Conservation (phyloP, 2,888 invertebrate species). For the Chrysolina haemoptera region DNA sequence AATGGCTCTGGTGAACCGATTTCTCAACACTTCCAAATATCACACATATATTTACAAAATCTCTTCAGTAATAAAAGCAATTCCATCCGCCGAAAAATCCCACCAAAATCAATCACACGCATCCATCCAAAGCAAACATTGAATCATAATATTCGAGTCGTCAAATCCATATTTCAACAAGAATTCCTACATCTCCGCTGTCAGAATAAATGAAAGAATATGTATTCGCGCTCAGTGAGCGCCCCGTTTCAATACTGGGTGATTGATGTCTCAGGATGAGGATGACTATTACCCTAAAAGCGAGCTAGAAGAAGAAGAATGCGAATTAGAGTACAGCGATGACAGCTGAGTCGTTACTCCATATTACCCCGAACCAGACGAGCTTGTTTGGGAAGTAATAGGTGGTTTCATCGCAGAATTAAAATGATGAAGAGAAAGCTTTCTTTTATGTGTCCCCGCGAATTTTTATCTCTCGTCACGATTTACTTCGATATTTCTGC, state of each 20-base stretch:
- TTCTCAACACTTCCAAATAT: too few relatives aligned
- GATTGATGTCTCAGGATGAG: slow-evolving; percentile 55
- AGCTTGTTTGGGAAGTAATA: slow-evolving; percentile 60
- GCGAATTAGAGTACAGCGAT: slow-evolving; percentile 58
- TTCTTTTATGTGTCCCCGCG: slow-evolving; percentile 50
- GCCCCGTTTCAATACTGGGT: slow-evolving; percentile 53
- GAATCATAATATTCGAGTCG: slow-evolving; percentile 33
- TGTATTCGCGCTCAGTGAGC: slow-evolving; percentile 33
- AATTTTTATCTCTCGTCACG: slow-evolving; percentile 43
- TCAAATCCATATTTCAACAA: slow-evolving; percentile 40
- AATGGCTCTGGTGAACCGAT: too few relatives aligned
- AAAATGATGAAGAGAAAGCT: slow-evolving; percentile 59
- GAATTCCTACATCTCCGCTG: slow-evolving; percentile 32
- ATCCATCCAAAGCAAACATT: slow-evolving; percentile 29
- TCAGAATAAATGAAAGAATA: slow-evolving; percentile 47
- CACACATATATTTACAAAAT: too few relatives aligned
- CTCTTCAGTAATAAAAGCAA: too few relatives aligned
- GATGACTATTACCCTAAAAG: slow-evolving; percentile 57
- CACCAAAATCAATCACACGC: slow-evolving; percentile 5
- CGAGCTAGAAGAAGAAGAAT: slow-evolving; percentile 57
- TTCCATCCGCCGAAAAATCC: neutral
- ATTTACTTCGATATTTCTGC: slow-evolving; percentile 3
- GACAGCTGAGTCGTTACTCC: slow-evolving; percentile 60
- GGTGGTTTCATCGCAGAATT: slow-evolving; percentile 58
- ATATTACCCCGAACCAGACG: slow-evolving; percentile 53